A percentile compares a stretch with the other conserved stretches of the same genome.
phyloP scores from a whole-genome alignment of 2,113 vertebrate genomes.

The Passerina amoena region DNA sequence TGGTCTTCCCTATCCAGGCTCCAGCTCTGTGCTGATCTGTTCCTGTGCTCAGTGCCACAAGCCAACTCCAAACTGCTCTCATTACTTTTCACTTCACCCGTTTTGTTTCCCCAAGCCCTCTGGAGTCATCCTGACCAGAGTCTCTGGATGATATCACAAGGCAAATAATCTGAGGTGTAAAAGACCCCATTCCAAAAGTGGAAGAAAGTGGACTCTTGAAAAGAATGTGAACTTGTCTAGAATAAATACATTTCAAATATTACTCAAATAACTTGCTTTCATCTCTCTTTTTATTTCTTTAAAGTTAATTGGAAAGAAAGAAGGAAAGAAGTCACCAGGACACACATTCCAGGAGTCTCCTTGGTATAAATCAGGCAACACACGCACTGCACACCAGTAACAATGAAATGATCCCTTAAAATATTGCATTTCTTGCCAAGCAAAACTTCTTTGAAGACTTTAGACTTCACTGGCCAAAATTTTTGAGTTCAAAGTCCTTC shows the following conservation, averaged over 20 bases:
- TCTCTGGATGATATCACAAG: neutral
- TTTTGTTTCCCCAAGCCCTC: neutral
- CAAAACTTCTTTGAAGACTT: slow-evolving; percentile 32
- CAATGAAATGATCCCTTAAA: slow-evolving; percentile 47
- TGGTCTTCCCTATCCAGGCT: neutral
- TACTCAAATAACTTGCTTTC: slow-evolving; percentile 41
- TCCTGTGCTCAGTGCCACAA: neutral
- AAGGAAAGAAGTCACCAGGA: slow-evolving; percentile 34
- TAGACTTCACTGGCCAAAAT: neutral
- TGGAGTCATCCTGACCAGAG: neutral
- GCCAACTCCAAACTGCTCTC: neutral
- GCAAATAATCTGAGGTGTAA: neutral
- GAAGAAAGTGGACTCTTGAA: neutral
- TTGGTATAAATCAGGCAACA: slow-evolving; percentile 44
- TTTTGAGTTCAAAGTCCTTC: neutral
- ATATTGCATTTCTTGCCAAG: slow-evolving; percentile 25
- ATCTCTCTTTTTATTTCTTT: slow-evolving; percentile 31
- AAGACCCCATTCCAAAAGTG: neutral
- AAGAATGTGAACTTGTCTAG: slow-evolving; percentile 34
- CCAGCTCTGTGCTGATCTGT: neutral
- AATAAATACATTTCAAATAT: slow-evolving; percentile 37
- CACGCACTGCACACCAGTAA: slow-evolving; percentile 20
- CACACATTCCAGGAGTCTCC: slow-evolving; percentile 42
- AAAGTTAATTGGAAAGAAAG: slow-evolving; percentile 38
- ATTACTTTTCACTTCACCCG: neutral